Percentiles rank a stretch among this genome's conserved stretches.
phyloP scores from a whole-genome alignment of 1,140 invertebrate species.

The Mizuhopecten yessoensis region DNA sequence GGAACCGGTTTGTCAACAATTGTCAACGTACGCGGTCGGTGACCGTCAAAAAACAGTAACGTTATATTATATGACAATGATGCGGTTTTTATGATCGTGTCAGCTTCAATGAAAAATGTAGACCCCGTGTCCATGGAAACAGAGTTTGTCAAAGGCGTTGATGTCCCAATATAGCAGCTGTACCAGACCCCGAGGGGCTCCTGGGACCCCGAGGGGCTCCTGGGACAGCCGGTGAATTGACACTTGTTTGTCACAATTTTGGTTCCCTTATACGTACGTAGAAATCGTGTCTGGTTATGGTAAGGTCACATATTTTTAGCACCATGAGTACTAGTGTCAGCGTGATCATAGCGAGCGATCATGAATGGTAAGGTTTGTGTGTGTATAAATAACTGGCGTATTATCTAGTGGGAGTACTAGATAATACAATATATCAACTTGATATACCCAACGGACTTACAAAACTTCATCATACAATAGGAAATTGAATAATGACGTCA shows the following conservation, averaged over 20 bases:
- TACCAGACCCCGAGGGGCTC: neutral
- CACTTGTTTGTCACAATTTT: neutral
- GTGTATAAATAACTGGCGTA: slow-evolving; percentile 33
- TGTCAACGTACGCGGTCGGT: too few relatives aligned
- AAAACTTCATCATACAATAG: neutral
- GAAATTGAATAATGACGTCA: slow-evolving; percentile 2
- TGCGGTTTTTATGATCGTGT: neutral
- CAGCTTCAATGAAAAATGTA: neutral
- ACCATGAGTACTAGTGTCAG: neutral
- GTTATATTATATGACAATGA: neutral
- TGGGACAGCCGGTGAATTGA: neutral
- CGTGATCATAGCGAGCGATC: neutral
- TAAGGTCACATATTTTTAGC: neutral
- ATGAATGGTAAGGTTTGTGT: too few relatives aligned
- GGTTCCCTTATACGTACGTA: too few relatives aligned
- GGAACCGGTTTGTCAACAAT: neutral
- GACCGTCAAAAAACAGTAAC: neutral
- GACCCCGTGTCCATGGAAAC: neutral
- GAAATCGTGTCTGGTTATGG: neutral
- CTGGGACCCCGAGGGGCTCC: neutral
- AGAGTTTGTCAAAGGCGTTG: neutral
- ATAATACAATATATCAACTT: neutral
- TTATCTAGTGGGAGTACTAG: too few relatives aligned
- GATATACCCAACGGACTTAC: neutral
- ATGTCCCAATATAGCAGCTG: neutral